phyloP scores from a whole-genome alignment of 2,888 invertebrate genomes.

The Malthinus flaveolus region DNA sequence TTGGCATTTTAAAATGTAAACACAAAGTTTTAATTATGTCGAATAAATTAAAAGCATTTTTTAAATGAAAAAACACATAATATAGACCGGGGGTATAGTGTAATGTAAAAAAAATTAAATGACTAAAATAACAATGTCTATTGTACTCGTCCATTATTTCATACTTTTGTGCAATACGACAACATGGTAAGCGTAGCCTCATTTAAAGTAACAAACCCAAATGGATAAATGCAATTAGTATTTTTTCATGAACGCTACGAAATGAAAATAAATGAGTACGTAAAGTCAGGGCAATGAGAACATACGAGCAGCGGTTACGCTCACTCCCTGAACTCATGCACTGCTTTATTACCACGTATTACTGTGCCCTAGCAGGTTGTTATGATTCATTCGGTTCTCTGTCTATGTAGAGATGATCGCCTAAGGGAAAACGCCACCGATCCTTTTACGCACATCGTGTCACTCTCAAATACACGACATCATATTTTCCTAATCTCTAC shows the following conservation, averaged over 20 bases:
- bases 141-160: constrained; percentile 7
- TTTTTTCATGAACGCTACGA: constrained; percentile 43
- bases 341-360: constrained; percentile 47
- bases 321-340: constrained; percentile 40
- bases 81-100: no score
- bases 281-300: constrained; percentile 48
- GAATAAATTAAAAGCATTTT: no score
- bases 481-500: constrained; percentile 12
- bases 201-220: constrained; percentile 49
- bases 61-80: no score
- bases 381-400: constrained; percentile 36
- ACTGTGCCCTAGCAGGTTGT: constrained; percentile 36
- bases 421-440: constrained; percentile 27
- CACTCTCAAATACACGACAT: constrained; percentile 11
- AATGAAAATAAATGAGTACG: constrained; percentile 49
- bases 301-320: constrained; percentile 43
- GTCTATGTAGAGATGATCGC: constrained; percentile 30
- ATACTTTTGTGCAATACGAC: constrained; percentile 27
- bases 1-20: no score
- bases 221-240: constrained; percentile 50
- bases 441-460: constrained; percentile 19
- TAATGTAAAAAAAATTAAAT: background rate
- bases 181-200: constrained; percentile 35
- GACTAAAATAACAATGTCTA: constrained; percentile 2
- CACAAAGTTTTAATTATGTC: no score